phyloP scores from a whole-genome alignment of 2,113 vertebrate genomes.

The Varanus komodoensis region DNA sequence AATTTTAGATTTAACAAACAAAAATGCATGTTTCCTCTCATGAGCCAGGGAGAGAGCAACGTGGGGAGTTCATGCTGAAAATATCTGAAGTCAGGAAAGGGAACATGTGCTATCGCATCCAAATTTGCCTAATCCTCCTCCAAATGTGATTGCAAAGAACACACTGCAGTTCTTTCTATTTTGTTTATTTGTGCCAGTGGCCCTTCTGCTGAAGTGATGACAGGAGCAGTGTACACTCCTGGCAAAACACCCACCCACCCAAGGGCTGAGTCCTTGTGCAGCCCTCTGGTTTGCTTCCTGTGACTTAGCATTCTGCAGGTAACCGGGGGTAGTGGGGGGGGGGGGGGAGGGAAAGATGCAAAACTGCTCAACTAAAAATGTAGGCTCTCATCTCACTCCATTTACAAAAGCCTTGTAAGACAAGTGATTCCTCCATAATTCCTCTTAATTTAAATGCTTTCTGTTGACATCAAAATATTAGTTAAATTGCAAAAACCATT shows the following conservation, averaged over 20 bases:
- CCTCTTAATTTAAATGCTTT: not conserved
- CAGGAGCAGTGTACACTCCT: not conserved
- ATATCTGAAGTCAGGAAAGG: not conserved
- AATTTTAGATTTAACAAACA: no score
- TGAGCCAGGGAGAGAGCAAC: no score
- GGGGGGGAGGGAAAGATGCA: not conserved
- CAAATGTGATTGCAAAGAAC: not conserved
- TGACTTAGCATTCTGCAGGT: not conserved
- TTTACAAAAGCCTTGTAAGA: not conserved
- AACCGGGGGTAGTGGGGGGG: not conserved
- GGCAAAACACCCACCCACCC: not conserved
- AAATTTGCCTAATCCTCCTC: not conserved
- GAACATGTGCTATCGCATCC: not conserved
- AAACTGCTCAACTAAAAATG: not conserved
- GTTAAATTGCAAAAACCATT: conserved; percentile 6
- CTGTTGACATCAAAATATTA: conserved; percentile 11
- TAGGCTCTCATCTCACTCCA: not conserved
- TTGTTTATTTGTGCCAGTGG: conserved; percentile 4
- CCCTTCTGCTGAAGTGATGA: not conserved
- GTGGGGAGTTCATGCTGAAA: no score
- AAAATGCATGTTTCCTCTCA: no score
- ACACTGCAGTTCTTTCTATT: not conserved
- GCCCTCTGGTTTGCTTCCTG: not conserved
- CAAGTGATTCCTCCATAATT: conserved; percentile 23
- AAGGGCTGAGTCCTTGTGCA: not conserved